phyloP scores from a whole-genome alignment of 1,140 invertebrate species.

The Heliothis subflexa region DNA sequence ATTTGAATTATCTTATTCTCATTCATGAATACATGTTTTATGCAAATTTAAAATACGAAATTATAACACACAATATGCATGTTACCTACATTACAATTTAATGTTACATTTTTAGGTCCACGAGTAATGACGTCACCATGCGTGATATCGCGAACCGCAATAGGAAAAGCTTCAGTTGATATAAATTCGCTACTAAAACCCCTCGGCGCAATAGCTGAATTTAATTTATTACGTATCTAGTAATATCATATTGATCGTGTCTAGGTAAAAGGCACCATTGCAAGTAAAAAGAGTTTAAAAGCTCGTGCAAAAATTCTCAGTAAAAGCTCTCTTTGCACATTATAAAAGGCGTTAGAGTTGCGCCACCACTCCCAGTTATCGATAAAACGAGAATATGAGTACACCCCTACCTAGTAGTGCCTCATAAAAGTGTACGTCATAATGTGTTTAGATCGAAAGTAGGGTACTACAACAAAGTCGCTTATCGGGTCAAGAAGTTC shows the following conservation, averaged over 20 bases:
- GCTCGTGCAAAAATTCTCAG: background rate
- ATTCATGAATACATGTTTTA: too few relatives aligned
- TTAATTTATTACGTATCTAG: background rate
- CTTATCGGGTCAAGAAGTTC: too few relatives aligned
- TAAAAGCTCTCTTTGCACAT: background rate
- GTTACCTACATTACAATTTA: background rate
- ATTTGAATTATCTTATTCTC: too few relatives aligned
- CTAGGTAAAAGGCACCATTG: background rate
- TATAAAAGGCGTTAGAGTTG: too few relatives aligned
- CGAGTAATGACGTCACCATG: background rate
- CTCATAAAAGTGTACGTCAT: too few relatives aligned
- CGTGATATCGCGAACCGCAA: slow-evolving; percentile 1
- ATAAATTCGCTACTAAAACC: background rate
- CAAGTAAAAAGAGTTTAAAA: background rate
- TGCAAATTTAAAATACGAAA: too few relatives aligned
- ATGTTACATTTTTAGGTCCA: background rate
- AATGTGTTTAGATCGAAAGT: too few relatives aligned
- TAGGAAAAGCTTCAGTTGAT: background rate
- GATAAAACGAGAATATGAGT: too few relatives aligned
- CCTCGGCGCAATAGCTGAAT: background rate
- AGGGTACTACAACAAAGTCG: too few relatives aligned
- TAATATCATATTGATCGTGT: slow-evolving; percentile 22
- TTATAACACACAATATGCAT: too few relatives aligned
- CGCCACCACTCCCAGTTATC: too few relatives aligned
- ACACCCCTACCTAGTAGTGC: too few relatives aligned